These are phyloP conservation scores for Hydrotaea diabolus DNA, from an alignment of 2,888 invertebrate species.

Conservation along the genomic window DNA sequence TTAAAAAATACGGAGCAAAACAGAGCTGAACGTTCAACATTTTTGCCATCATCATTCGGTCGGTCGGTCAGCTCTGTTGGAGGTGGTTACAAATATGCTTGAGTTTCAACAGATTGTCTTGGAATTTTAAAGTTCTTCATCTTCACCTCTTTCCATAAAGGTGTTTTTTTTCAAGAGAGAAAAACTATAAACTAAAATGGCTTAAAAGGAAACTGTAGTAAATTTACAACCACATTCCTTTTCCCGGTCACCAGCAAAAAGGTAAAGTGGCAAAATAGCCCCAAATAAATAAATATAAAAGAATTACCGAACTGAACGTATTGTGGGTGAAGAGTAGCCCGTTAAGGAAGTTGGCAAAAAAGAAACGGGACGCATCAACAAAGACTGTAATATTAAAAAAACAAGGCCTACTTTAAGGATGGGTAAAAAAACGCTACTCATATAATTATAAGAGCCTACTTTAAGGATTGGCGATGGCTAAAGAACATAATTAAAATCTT, in stretches of 20 bases:
- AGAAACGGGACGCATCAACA: too few species aligned
- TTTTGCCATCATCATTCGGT: neutral
- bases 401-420: conserved; percentile 19
- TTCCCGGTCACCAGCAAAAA: neutral
- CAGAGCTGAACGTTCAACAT: neutral
- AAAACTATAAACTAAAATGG: neutral
- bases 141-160: neutral
- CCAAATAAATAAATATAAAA: conserved; percentile 5
- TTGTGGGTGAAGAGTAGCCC: neutral
- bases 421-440: neutral
- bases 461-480: neutral
- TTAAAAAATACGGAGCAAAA: neutral
- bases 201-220: neutral
- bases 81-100: too few species aligned
- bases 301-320: neutral
- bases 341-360: too few species aligned
- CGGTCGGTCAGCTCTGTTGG: too few species aligned
- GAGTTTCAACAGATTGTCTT: neutral
- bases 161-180: neutral
- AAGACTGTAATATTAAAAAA: too few species aligned
- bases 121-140: neutral
- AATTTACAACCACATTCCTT: neutral
- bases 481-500: conserved; percentile 11
- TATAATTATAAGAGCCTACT: neutral
- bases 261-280: neutral